Conservation (phyloP, 1,140 invertebrate species). For the Rhagoletis pomonella region DNA sequence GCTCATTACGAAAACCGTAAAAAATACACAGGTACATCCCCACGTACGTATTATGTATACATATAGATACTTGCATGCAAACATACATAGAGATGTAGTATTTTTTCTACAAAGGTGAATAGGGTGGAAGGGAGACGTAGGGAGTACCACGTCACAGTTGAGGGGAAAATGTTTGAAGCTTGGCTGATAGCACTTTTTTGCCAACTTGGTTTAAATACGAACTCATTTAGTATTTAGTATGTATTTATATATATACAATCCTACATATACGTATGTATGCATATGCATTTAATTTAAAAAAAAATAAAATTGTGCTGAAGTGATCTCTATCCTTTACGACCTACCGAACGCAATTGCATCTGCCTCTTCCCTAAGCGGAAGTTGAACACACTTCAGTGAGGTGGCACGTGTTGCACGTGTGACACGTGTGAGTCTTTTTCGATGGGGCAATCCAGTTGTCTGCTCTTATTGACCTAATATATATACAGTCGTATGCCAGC, state of each 20-base stretch:
- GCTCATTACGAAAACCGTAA: slow-evolving; percentile 30
- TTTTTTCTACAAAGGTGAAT: neutral
- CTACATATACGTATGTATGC: no score
- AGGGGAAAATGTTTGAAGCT: neutral
- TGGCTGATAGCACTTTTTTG: neutral
- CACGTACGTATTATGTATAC: neutral
- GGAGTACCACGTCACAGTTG: neutral
- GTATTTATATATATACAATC: no score
- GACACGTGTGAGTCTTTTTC: neutral
- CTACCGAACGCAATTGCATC: neutral
- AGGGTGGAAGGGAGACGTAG: neutral
- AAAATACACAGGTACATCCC: slow-evolving; percentile 25
- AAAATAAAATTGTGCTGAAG: no score
- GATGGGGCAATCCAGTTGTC: no score
- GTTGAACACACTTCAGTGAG: slow-evolving; percentile 36
- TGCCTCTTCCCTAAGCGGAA: neutral
- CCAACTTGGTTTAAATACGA: neutral
- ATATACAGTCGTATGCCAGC: no score
- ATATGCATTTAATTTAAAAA: no score
- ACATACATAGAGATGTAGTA: neutral
- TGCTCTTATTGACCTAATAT: neutral
- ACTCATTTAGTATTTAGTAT: no score
- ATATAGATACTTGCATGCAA: neutral
- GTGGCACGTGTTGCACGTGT: slow-evolving; percentile 11
- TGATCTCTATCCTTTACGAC: no score